Conservation (phyloP, 1,140 invertebrate species). For the Brachystomella parvula region DNA sequence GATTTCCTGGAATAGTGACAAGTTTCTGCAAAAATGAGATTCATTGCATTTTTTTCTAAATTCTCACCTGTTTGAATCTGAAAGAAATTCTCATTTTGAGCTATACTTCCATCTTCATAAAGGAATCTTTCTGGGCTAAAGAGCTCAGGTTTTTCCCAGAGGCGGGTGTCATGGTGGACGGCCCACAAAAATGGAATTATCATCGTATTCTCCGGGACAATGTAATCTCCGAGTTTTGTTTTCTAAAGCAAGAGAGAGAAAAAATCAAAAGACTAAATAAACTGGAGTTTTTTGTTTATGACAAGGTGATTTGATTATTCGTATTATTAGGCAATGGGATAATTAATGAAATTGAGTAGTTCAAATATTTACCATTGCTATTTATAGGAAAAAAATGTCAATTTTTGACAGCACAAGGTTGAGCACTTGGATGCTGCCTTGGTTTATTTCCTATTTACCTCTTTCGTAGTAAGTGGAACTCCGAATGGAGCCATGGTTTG, state of each 20-base stretch:
- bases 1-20: conserved; percentile 54
- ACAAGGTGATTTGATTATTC: background rate
- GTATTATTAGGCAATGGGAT: background rate
- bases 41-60: background rate
- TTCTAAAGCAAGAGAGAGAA: conserved; percentile 46
- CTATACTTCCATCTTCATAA: conserved; percentile 53
- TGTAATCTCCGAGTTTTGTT: conserved; percentile 52
- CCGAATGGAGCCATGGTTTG: conserved; percentile 67
- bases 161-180: conserved; percentile 63
- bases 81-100: conserved; percentile 61
- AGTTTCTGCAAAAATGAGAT: background rate
- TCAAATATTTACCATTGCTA: conserved; percentile 1
- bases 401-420: background rate
- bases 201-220: conserved; percentile 54
- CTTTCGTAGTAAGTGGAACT: conserved; percentile 65
- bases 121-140: conserved; percentile 69
- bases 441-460: conserved; percentile 46
- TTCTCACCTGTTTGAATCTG: conserved; percentile 70
- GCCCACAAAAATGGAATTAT: conserved; percentile 73
- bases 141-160: conserved; percentile 61
- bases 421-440: background rate
- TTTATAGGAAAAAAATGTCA: background rate
- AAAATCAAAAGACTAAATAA: conserved; percentile 28
- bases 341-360: background rate
- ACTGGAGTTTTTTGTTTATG: background rate